Base-by-base conservation (phyloP, 2,797 vertebrate species). In the Takifugu ocellatus region DNA sequence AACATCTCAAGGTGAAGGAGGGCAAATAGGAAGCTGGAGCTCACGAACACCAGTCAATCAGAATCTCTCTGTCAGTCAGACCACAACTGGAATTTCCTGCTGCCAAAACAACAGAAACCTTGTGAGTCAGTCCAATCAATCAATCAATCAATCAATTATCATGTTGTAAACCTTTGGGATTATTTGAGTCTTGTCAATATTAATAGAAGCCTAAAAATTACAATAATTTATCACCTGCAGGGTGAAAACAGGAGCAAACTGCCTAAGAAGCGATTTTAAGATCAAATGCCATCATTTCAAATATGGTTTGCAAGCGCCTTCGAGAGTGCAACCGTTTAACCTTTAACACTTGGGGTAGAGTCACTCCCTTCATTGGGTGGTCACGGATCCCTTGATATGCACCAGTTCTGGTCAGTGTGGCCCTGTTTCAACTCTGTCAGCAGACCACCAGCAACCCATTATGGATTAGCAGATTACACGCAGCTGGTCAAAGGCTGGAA, bases 401-500 rank as follows among this genome's bases (percentile, higher is more conserved):
- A 66, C 66, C 64, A 72, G 61, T 84, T 86, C 87, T 83, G 77
- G 82, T 76, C 76, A 74, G 79, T 61, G 33, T 33, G 67, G 79
- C 66, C 67, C 74, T 77, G 77, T 65, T 81, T 75, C 74, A 70
- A 79, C 79, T 81, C 78, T 61, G 74, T 74, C 67, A 56, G 66
- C 75, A 71, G 84, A 83, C 83, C 88, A 82, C 84, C 66, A 51
- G 74, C 51, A 7, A 67, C 51, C 72, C 75, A 51, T 81, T 71
- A 74, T 44, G 25, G 87, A 88, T 91, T 83, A 89, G 83, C 74
- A 90, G 87, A 91, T 90, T 88, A 90, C 88, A 90, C 69, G 77
- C 78, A 81, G 76, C 75, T 78, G 69, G 75, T 84, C 78, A 87
- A 86, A 87, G 72, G 66, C 72, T 56, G 59, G 55, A 62, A 58